phyloP scores from a whole-genome alignment of 2,888 invertebrate species.

The Zhuqinia jingwanae region DNA sequence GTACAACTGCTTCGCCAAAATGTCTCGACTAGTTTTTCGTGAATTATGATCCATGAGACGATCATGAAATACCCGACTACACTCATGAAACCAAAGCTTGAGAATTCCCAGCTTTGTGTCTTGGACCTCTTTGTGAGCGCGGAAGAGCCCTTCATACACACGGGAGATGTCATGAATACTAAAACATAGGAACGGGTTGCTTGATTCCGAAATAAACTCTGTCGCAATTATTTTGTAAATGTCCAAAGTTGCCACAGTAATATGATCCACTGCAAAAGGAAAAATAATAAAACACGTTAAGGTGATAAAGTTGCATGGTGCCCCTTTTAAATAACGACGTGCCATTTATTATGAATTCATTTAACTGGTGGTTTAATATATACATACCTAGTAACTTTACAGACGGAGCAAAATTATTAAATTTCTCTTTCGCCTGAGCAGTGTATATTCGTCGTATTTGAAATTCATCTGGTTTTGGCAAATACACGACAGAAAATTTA shows the following conservation, averaged over 20 bases:
- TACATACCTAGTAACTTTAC: slow-evolving; percentile 48
- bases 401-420: slow-evolving; percentile 33
- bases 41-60: neutral
- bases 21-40: neutral
- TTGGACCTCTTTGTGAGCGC: slow-evolving; percentile 42
- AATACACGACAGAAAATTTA: slow-evolving; percentile 22
- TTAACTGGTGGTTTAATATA: neutral
- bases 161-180: slow-evolving; percentile 26
- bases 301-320: neutral
- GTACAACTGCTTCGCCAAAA: slow-evolving; percentile 43
- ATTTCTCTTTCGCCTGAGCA: neutral
- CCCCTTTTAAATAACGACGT: neutral
- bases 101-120: slow-evolving; percentile 40
- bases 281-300: too few species aligned
- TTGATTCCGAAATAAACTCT: neutral
- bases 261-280: slow-evolving; percentile 9
- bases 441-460: slow-evolving; percentile 53
- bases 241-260: slow-evolving; percentile 55
- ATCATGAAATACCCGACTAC: slow-evolving; percentile 38
- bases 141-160: slow-evolving; percentile 52
- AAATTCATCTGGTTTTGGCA: slow-evolving; percentile 51
- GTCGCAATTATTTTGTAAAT: slow-evolving; percentile 14
- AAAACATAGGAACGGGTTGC: neutral
- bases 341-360: neutral
- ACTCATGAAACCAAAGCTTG: slow-evolving; percentile 58